A percentile compares a stretch with the other conserved stretches of the same genome.
Conservation (phyloP, 2,797 vertebrate species). For the Alfaro cultratus region DNA sequence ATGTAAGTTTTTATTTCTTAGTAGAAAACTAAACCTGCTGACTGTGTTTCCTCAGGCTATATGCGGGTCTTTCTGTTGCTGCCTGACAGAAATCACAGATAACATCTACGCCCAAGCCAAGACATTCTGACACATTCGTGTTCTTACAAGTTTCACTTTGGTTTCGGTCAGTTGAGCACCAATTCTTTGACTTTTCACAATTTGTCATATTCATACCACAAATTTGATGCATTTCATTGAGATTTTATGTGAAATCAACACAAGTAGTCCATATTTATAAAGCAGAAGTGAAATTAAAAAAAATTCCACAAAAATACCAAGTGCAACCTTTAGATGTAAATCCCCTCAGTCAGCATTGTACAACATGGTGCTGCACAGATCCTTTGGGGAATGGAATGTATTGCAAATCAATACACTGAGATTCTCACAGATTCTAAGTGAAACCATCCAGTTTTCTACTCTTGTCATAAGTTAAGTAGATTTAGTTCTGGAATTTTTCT, state of each 20-base stretch:
- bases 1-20: constrained; percentile 35
- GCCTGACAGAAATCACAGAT: constrained; percentile 60
- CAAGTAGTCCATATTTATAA: background rate
- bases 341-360: background rate
- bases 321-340: background rate
- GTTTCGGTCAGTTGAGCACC: constrained; percentile 42
- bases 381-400: background rate
- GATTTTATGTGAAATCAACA: background rate
- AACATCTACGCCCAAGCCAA: constrained; percentile 59
- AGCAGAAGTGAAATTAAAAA: background rate
- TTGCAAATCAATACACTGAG: background rate
- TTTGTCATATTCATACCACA: background rate
- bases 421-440: background rate
- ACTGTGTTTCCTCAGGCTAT: constrained; percentile 63
- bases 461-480: background rate
- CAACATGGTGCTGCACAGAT: background rate
- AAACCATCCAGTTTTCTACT: background rate
- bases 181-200: constrained; percentile 16
- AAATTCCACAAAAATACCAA: background rate
- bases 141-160: constrained; percentile 53
- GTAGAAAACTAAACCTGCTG: constrained; percentile 64
- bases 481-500: background rate
- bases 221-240: background rate
- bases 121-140: constrained; percentile 70
- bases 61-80: constrained; percentile 40